These are phyloP conservation scores for Penaeus monodon DNA, from an alignment of 2,888 invertebrate genomes.

Conservation along the genomic window DNA sequence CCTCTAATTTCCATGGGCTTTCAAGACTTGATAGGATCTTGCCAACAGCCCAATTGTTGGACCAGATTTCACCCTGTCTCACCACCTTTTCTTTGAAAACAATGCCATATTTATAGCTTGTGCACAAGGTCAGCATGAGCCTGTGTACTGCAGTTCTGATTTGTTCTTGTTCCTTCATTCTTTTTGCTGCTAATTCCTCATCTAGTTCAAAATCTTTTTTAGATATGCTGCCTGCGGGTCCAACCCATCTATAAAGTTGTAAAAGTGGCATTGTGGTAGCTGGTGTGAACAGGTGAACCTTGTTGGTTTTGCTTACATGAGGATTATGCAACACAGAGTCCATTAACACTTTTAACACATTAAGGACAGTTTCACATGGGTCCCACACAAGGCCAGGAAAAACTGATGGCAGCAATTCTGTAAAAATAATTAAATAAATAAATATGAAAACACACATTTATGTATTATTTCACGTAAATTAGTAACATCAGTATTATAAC, in stretches of 20 bases:
- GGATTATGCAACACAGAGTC: constrained; percentile 36
- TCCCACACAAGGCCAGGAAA: constrained; percentile 44
- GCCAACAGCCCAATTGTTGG: constrained; percentile 26
- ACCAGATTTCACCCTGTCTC: not conserved
- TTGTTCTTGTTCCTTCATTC: constrained; percentile 14
- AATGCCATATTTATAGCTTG: constrained; percentile 39
- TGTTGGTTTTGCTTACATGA: constrained; percentile 40
- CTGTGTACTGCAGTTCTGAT: constrained; percentile 18
- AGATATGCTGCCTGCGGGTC: constrained; percentile 31
- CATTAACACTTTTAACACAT: constrained; percentile 35
- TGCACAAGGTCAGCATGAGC: constrained; percentile 37
- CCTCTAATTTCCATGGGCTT: constrained; percentile 37
- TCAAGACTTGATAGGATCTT: constrained; percentile 27
- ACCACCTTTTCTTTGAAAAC: constrained; percentile 27
- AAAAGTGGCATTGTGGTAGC: constrained; percentile 15
- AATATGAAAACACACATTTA: not conserved
- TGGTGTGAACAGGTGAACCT: constrained; percentile 41
- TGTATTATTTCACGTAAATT: not conserved
- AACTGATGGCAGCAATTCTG: constrained; percentile 40
- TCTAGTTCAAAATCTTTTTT: not conserved
- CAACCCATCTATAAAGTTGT: constrained; percentile 37
- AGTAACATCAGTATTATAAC: not conserved
- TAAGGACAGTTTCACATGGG: constrained; percentile 47
- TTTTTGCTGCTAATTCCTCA: constrained; percentile 8
- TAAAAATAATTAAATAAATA: not conserved